Base-by-base conservation (phyloP, 1,140 invertebrate genomes). In the Phthorimaea operculella region DNA sequence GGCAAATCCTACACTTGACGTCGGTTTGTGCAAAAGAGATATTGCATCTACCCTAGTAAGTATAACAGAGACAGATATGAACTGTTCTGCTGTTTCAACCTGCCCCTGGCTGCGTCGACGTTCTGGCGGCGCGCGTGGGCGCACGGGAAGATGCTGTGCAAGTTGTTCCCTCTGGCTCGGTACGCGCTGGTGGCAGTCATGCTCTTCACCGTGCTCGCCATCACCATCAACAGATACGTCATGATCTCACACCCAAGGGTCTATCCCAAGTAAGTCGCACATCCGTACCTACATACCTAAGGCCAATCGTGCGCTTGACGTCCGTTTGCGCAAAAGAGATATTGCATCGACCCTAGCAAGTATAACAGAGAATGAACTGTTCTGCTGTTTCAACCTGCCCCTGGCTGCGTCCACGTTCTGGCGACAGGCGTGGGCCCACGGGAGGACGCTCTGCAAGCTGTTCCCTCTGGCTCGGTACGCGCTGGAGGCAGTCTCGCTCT, bases 231-330 rank as follows among this genome's bases (percentile, higher is more conserved):
- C 82, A 88, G 93, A 81, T 95, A 95, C 72, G 88, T 95, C 34
- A 94, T 96, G 89, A 94, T 96, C 55, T 91, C 92, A n/a, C 93
- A 95, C 83, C 93, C 93, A 1, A 86, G 90, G 55, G 79, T 92
- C 10, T 95, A 95, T 81, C 90, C 91, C 28, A 92, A 90, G 92
- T 94, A 87, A 88, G 88, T 87, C n/a, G n/a, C 6, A n/a, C n/a
- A n/a, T n/a, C 6, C 33, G 11, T 28, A 28, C 21, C 21, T 28
- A 28, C 21, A 2, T 28, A 28, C 21, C 21, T 28, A 6, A n/a
- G n/a, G n/a, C n/a, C n/a, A n/a, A n/a, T n/a, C n/a, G n/a, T n/a
- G n/a, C n/a, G n/a, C n/a, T n/a, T n/a, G n/a, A n/a, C n/a, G n/a
- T n/a, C n/a, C n/a, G n/a, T n/a, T n/a, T n/a, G n/a, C n/a, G n/a